Evolutionary conservation across 2,888 invertebrate genomes (phyloP), one percentile per base, ranked within the genome.

Genomic region (Gerris lacustris): DNA sequence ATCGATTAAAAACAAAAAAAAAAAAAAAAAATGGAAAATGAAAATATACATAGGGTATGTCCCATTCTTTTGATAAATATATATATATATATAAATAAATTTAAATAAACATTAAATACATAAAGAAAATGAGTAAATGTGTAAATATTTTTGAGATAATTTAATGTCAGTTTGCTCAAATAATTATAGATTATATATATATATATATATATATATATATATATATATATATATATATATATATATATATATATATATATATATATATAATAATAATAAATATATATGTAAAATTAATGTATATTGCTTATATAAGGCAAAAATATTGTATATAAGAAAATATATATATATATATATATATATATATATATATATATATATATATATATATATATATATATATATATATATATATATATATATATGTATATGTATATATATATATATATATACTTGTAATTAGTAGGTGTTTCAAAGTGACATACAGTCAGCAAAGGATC

Each of bases 101-200:
- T 11, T 6, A 11, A 11, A 11, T 64, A 64, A 6, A 11, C 6
- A 64, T 6, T 11, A 64, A 64, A 64, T 11, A 17, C n/a, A 11
- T 64, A 17, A 11, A 64, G 7, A 64, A 11, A 64, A 11, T 11
- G 17, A 17, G 6, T 17, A 6, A 64, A 6, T 64, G 6, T 64
- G 7, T 64, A 11, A 64, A 11, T 64, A 11, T 17, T 64, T 64
- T 31, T 15, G 7, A n/a, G n/a, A n/a, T n/a, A n/a, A n/a, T 71
- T 73, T 73, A 75, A 75, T 76, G 76, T 76, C 76, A 76, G 76
- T 76, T 76, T 76, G 76, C 76, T 76, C 76, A 76, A 76, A 74
- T 76, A 76, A 74, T 74, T 73, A 76, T 75, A 75, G 75, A 73
- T 71, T 75, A 55, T n/a, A n/a, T n/a, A n/a, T n/a, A n/a, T n/a